Conservation (phyloP, 2,888 invertebrate species). For the Campoplex nolae region DNA sequence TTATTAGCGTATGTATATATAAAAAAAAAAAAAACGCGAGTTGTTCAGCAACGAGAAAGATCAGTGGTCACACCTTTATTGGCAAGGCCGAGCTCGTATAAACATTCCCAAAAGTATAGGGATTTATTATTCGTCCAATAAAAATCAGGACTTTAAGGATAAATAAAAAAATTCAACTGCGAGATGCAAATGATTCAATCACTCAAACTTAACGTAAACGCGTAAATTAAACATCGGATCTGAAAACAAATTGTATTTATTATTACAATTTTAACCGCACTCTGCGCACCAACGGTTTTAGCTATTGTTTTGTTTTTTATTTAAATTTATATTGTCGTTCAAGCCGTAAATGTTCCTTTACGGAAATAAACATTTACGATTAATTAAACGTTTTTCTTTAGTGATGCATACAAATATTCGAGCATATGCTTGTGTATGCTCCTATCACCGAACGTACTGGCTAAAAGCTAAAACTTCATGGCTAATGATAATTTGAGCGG, state of each 20-base stretch:
- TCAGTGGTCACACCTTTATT: slow-evolving; percentile 70
- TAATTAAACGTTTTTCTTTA: slow-evolving; percentile 34
- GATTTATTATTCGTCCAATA: slow-evolving; percentile 62
- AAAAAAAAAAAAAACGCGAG: background rate
- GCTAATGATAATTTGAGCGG: slow-evolving; percentile 27
- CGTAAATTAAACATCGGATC: background rate
- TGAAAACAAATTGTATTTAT: slow-evolving; percentile 2
- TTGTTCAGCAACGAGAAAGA: slow-evolving; percentile 45
- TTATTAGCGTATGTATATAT: background rate
- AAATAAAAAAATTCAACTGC: slow-evolving; percentile 61
- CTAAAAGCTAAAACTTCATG: slow-evolving; percentile 35
- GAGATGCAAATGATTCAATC: slow-evolving; percentile 43
- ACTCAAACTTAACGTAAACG: slow-evolving; percentile 16
- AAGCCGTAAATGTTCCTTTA: slow-evolving; percentile 11
- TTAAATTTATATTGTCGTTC: slow-evolving; percentile 3
- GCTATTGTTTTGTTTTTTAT: slow-evolving; percentile 9
- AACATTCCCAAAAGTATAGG: slow-evolving; percentile 64
- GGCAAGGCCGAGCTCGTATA: slow-evolving; percentile 71
- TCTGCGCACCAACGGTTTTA: background rate
- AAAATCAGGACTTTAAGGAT: slow-evolving; percentile 58
- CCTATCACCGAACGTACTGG: slow-evolving; percentile 29
- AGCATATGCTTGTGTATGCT: slow-evolving; percentile 56
- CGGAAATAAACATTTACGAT: slow-evolving; percentile 10
- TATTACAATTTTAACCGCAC: slow-evolving; percentile 15
- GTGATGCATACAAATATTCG: slow-evolving; percentile 40